These are phyloP conservation scores for Mustelus asterias DNA, from an alignment of 2,113 vertebrate species.

Conservation along the genomic window DNA sequence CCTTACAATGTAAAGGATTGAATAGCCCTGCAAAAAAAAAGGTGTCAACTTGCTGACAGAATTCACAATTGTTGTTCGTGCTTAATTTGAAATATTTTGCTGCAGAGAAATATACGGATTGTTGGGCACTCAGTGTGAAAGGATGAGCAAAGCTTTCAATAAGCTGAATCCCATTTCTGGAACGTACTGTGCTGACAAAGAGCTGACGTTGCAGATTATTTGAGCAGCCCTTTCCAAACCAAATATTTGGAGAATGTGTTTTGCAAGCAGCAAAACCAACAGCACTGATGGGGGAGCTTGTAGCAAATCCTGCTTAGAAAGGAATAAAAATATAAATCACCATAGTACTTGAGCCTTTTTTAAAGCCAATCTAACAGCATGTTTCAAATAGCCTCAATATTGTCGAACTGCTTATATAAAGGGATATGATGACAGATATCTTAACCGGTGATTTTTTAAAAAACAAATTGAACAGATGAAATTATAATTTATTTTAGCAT, in stretches of 20 bases:
- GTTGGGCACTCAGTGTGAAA: background rate
- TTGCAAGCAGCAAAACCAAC: slow-evolving; percentile 2
- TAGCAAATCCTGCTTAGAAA: background rate
- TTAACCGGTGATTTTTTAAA: background rate
- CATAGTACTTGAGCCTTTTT: background rate
- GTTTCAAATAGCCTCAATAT: background rate
- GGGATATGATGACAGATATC: background rate
- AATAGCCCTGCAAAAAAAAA: background rate
- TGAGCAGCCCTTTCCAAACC: background rate
- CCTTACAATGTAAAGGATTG: slow-evolving; percentile 22
- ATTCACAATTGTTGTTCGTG: background rate
- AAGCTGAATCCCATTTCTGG: slow-evolving; percentile 7
- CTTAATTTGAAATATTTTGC: slow-evolving; percentile 1
- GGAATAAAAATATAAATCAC: slow-evolving; percentile 11
- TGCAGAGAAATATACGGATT: background rate
- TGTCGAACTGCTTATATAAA: background rate
- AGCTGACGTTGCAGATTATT: slow-evolving; percentile 10
- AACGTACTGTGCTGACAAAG: slow-evolving; percentile 1
- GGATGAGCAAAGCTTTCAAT: background rate
- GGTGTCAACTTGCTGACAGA: background rate
- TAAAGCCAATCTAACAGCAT: background rate
- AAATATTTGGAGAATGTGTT: slow-evolving; percentile 30
- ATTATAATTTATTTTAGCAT: background rate
- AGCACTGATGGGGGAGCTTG: too few species aligned
- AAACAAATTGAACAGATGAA: background rate